These are phyloP conservation scores for Balaeniceps rex DNA, from an alignment of 2,113 vertebrate species.

Conservation along the genomic window DNA sequence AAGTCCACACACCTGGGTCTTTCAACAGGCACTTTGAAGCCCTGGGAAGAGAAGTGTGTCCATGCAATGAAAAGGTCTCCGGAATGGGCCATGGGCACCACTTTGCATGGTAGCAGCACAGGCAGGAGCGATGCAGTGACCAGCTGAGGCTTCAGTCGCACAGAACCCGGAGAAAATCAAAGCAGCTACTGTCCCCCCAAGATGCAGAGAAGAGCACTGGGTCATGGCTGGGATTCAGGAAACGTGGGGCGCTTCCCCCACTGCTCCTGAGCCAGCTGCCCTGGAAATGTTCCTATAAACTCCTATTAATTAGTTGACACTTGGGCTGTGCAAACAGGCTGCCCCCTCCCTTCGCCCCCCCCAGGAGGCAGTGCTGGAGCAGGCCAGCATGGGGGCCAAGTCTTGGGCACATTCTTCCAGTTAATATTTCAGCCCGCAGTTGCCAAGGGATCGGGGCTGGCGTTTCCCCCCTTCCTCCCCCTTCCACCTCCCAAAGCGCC, in stretches of 20 bases:
- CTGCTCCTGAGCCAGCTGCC: conserved; percentile 51
- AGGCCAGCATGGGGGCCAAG: conserved; percentile 23
- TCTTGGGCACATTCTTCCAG: conserved; percentile 71
- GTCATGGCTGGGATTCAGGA: neutral
- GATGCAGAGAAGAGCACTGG: neutral
- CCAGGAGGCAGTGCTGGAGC: conserved; percentile 30
- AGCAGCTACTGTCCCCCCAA: neutral
- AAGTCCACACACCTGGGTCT: neutral
- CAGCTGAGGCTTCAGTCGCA: neutral
- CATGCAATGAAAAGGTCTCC: neutral
- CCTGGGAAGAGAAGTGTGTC: neutral
- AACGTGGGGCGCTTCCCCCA: neutral
- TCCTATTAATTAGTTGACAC: conserved; percentile 76
- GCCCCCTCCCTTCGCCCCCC: neutral
- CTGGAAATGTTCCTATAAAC: conserved; percentile 70
- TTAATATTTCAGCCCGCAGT: conserved; percentile 74
- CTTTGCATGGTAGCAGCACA: neutral
- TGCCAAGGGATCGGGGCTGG: conserved; percentile 68
- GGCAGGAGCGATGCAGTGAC: neutral
- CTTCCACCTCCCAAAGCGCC: conserved; percentile 52
- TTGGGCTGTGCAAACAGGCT: conserved; percentile 65
- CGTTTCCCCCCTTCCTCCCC: conserved; percentile 67
- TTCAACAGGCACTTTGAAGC: neutral
- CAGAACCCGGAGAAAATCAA: neutral
- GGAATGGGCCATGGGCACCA: neutral